Conservation (phyloP, 1,140 invertebrate genomes). For the Pentalonia nigronervosa region DNA sequence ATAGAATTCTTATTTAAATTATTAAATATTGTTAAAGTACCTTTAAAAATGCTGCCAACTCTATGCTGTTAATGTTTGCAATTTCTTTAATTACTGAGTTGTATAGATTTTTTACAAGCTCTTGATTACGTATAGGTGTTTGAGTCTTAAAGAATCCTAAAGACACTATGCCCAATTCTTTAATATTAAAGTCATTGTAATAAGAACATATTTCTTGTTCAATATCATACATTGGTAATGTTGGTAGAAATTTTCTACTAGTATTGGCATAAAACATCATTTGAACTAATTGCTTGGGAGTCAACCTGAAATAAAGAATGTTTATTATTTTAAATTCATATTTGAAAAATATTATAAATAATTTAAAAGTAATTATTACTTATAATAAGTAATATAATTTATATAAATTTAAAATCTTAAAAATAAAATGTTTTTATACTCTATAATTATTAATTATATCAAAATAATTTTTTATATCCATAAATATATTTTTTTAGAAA, state of each 20-base stretch:
- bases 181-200: conserved; percentile 25
- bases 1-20: no score
- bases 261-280: conserved; percentile 56
- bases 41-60: conserved; percentile 48
- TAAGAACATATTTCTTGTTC: conserved; percentile 41
- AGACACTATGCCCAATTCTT: conserved; percentile 27
- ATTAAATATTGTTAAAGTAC: neutral
- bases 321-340: neutral
- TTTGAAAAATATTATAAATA: neutral
- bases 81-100: neutral
- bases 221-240: conserved; percentile 43
- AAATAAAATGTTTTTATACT: no score
- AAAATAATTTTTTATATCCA: no score
- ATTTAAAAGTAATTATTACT: neutral
- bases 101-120: conserved; percentile 2
- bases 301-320: conserved; percentile 8
- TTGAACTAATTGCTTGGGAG: conserved; percentile 31
- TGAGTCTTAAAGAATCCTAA: conserved; percentile 46
- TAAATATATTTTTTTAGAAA: no score
- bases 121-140: conserved; percentile 37
- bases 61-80: neutral
- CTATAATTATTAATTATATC: no score
- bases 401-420: no score
- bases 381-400: no score
- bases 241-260: conserved; percentile 39